Percentiles rank a stretch among this genome's conserved stretches.
These are phyloP conservation scores for Musca domestica DNA, from an alignment of 1,140 invertebrate species.

Conservation along the genomic window DNA sequence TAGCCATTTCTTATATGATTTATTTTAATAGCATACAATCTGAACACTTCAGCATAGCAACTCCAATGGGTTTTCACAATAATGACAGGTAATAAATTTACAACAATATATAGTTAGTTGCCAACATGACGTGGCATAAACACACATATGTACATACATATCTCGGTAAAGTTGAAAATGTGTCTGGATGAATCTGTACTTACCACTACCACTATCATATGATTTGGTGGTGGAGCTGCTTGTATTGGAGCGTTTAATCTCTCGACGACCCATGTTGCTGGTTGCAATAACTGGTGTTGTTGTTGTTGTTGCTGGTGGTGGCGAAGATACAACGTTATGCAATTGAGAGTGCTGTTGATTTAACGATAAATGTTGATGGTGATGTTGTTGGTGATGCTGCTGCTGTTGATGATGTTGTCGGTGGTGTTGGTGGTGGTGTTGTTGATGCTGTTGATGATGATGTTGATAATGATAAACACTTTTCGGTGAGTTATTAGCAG, in stretches of 20 bases:
- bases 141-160: no score
- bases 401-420: constrained; percentile 26
- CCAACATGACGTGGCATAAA: no score
- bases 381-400: constrained; percentile 23
- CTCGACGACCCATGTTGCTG: constrained; percentile 48
- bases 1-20: no score
- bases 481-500: constrained; percentile 30
- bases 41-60: no score
- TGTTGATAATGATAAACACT: constrained; percentile 23
- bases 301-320: background rate
- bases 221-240: constrained; percentile 49
- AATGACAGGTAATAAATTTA: no score
- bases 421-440: constrained; percentile 23
- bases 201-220: constrained; percentile 50
- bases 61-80: no score
- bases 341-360: constrained; percentile 3
- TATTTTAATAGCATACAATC: no score
- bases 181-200: constrained; percentile 25
- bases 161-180: no score
- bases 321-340: background rate
- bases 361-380: constrained; percentile 10
- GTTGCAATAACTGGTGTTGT: constrained; percentile 27
- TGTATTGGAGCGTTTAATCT: constrained; percentile 52
- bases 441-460: constrained; percentile 19
- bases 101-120: no score